Conservation (phyloP, 2,113 vertebrate species). For the Amphilophus citrinellus region DNA sequence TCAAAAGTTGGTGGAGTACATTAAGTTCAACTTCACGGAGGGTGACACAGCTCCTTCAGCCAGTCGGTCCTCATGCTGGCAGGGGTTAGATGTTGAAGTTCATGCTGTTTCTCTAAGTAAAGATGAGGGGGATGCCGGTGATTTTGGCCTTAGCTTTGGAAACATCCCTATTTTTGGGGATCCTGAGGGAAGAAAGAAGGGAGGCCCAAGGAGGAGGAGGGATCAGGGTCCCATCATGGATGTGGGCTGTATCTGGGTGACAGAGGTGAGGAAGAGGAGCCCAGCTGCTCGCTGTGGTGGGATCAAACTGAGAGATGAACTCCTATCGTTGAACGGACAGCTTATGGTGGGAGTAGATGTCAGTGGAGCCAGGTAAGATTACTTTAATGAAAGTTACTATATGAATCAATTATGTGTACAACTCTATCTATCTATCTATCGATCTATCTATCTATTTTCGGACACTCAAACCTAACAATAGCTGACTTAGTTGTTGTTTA, state of each 20-base stretch:
- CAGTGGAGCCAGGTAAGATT: constrained; percentile 89
- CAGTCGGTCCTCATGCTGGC: constrained; percentile 15
- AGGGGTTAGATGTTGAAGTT: constrained; percentile 86
- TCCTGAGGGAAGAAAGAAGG: constrained; percentile 88
- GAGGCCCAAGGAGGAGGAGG: constrained; percentile 84
- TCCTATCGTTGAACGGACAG: constrained; percentile 95
- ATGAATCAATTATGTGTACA: too few species aligned
- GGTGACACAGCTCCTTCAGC: constrained; percentile 61
- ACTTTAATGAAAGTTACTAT: not conserved
- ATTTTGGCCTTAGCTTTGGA: constrained; percentile 93
- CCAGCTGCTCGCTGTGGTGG: constrained; percentile 87
- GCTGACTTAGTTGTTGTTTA: too few species aligned
- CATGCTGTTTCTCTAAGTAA: constrained; percentile 88
- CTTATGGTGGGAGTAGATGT: constrained; percentile 97
- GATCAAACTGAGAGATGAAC: constrained; percentile 91
- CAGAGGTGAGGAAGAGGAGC: constrained; percentile 92
- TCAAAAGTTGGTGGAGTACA: constrained; percentile 93
- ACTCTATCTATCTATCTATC: too few species aligned
- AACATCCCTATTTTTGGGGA: constrained; percentile 96
- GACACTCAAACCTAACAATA: too few species aligned
- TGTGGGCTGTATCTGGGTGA: constrained; percentile 97
- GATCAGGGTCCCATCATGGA: constrained; percentile 89
- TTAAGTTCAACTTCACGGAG: constrained; percentile 91
- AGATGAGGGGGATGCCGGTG: constrained; percentile 75
- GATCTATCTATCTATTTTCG: too few species aligned